A percentile compares a stretch with the other conserved stretches of the same genome.
phyloP scores from a whole-genome alignment of 2,797 vertebrate genomes.

The Enteromius trimaculatus region DNA sequence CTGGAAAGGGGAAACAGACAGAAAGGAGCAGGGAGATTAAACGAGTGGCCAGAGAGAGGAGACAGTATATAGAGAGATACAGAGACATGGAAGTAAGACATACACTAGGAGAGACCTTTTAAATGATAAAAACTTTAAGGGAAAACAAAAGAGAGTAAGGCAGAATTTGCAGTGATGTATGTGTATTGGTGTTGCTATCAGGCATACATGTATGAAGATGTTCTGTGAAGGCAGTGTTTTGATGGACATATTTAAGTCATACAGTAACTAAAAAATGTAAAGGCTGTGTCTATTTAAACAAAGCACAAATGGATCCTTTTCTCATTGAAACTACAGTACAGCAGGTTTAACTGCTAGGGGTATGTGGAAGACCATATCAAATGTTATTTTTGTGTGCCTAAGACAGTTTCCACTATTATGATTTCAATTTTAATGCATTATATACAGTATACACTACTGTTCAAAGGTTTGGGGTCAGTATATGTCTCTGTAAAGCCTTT shows the following conservation, averaged over 20 bases:
- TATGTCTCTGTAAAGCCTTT: too few relatives aligned
- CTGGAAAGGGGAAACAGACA: conserved; percentile 20
- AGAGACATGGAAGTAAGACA: conserved; percentile 34
- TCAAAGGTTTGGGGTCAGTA: too few relatives aligned
- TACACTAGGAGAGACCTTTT: conserved; percentile 39
- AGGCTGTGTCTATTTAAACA: neutral
- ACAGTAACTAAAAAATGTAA: neutral
- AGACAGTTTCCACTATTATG: neutral
- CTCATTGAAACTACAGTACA: neutral
- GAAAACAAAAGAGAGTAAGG: conserved; percentile 13
- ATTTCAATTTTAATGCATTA: neutral
- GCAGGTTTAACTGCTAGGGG: neutral
- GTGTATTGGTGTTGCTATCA: neutral
- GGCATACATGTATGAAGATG: neutral
- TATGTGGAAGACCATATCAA: neutral
- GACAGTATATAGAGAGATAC: conserved; percentile 58
- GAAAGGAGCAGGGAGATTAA: conserved; percentile 13
- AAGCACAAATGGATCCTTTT: neutral
- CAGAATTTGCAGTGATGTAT: neutral
- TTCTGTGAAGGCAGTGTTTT: neutral
- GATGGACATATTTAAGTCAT: neutral
- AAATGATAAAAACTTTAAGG: conserved; percentile 35
- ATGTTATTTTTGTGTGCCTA: neutral
- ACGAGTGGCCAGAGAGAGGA: conserved; percentile 13
- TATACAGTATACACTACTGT: too few relatives aligned